Evolutionary conservation across 1,140 invertebrate genomes (phyloP).

Genomic region (Latrodectus geometricus): DNA sequence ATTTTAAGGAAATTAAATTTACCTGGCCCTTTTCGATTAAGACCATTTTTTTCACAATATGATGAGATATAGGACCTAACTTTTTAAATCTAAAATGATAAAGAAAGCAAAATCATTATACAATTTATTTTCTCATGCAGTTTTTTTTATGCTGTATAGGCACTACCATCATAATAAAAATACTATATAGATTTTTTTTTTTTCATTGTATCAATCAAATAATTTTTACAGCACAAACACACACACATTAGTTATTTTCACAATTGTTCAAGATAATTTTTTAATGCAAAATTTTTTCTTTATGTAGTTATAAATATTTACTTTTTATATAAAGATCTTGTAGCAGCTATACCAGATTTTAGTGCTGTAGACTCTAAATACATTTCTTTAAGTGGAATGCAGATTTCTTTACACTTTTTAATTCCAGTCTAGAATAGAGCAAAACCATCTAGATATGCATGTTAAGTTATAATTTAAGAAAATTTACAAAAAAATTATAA

Average conservation of each 20-base stretch:
- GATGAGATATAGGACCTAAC: slow-evolving; percentile 49
- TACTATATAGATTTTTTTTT: too few species aligned
- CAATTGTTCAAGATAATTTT: neutral
- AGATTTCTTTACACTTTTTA: slow-evolving; percentile 4
- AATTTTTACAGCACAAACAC: too few species aligned
- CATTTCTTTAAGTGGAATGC: slow-evolving; percentile 41
- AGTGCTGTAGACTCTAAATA: slow-evolving; percentile 30
- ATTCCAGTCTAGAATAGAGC: slow-evolving; percentile 23
- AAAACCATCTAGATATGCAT: neutral
- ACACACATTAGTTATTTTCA: too few species aligned
- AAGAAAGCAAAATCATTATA: neutral
- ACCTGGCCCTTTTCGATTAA: slow-evolving; percentile 71
- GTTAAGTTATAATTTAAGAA: neutral
- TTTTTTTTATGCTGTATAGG: too few species aligned
- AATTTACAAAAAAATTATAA: neutral
- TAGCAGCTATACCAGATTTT: neutral
- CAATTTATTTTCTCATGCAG: too few species aligned
- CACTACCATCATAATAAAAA: too few species aligned
- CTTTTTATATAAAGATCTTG: slow-evolving; percentile 47
- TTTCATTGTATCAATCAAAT: too few species aligned
- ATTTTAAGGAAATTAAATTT: neutral
- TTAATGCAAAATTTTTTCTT: neutral
- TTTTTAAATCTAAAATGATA: slow-evolving; percentile 28
- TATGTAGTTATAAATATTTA: neutral
- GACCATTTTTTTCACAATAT: slow-evolving; percentile 69